Conservation (phyloP, 2,113 vertebrate species). For the Toxotes jaculatrix region DNA sequence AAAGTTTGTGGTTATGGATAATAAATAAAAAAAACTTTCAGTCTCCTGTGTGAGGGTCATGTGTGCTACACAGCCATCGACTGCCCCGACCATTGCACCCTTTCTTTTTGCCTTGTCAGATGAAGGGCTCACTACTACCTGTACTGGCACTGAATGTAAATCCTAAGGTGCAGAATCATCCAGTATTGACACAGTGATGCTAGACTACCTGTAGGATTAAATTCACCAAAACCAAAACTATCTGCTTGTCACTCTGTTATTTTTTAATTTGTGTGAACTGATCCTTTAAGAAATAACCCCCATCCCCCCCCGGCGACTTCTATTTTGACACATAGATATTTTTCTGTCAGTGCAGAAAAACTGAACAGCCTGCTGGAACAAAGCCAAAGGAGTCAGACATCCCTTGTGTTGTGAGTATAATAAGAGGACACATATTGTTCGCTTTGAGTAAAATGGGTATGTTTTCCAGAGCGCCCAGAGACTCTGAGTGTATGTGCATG, state of each 20-base stretch:
- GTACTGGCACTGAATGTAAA: neutral
- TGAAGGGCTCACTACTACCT: too few species aligned
- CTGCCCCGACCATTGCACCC: too few species aligned
- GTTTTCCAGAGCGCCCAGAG: slow-evolving; percentile 37
- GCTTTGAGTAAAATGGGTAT: slow-evolving; percentile 59
- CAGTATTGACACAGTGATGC: neutral
- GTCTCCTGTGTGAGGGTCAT: neutral
- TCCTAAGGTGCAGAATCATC: neutral
- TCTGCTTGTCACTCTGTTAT: neutral
- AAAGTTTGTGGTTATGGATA: neutral
- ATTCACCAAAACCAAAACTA: slow-evolving; percentile 13
- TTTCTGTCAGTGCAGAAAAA: slow-evolving; percentile 15
- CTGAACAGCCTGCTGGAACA: slow-evolving; percentile 46
- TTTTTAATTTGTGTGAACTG: slow-evolving; percentile 6
- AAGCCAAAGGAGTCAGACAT: slow-evolving; percentile 49
- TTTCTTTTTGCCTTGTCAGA: neutral
- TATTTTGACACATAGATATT: slow-evolving; percentile 13
- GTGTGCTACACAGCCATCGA: too few species aligned
- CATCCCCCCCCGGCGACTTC: neutral
- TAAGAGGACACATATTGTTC: slow-evolving; percentile 69
- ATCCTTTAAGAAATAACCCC: too few species aligned
- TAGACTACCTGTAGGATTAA: too few species aligned
- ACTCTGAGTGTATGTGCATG: slow-evolving; percentile 19
- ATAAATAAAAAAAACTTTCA: neutral
- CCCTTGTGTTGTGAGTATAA: slow-evolving; percentile 52